A percentile compares a stretch with the other conserved stretches of the same genome.
Evolutionary conservation across 1,140 invertebrate genomes (phyloP).

Genomic region (Zaprionus vittiger): DNA sequence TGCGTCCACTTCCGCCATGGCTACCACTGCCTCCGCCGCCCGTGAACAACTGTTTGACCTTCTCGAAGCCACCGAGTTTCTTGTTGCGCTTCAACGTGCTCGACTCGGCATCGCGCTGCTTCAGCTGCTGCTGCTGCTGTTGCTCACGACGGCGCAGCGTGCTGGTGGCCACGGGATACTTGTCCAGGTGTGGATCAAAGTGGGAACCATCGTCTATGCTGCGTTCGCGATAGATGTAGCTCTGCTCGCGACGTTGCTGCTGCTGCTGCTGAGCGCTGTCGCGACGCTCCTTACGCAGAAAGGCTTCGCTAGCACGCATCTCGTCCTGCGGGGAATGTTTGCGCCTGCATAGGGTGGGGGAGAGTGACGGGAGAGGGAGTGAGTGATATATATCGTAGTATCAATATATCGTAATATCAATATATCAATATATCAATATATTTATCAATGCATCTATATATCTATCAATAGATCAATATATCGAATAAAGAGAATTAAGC

Average conservation of each 20-base stretch:
- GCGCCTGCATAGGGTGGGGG: slow-evolving; percentile 68
- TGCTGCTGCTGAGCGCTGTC: slow-evolving; percentile 84
- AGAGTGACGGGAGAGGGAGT: background rate
- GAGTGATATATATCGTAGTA: background rate
- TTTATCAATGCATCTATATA: no score
- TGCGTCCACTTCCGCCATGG: slow-evolving; percentile 65
- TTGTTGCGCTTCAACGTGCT: slow-evolving; percentile 78
- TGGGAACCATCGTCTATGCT: slow-evolving; percentile 87
- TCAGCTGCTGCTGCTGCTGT: slow-evolving; percentile 40
- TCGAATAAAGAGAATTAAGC: background rate
- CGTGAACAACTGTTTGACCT: slow-evolving; percentile 85
- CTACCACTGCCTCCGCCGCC: slow-evolving; percentile 46
- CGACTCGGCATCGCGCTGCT: slow-evolving; percentile 39
- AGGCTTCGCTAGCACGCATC: slow-evolving; percentile 75
- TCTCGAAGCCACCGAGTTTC: slow-evolving; percentile 88
- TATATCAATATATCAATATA: no score
- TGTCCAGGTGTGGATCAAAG: slow-evolving; percentile 87
- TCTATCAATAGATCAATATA: no score
- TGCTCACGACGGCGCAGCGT: slow-evolving; percentile 61
- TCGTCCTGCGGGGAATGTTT: slow-evolving; percentile 73
- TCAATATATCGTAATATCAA: no score
- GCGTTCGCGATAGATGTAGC: slow-evolving; percentile 87
- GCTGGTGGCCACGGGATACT: slow-evolving; percentile 84
- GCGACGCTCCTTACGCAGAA: slow-evolving; percentile 85
- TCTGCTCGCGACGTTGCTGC: slow-evolving; percentile 80